Evolutionary conservation across 1,140 invertebrate genomes (phyloP).

Genomic region (Phymastichus coffea): DNA sequence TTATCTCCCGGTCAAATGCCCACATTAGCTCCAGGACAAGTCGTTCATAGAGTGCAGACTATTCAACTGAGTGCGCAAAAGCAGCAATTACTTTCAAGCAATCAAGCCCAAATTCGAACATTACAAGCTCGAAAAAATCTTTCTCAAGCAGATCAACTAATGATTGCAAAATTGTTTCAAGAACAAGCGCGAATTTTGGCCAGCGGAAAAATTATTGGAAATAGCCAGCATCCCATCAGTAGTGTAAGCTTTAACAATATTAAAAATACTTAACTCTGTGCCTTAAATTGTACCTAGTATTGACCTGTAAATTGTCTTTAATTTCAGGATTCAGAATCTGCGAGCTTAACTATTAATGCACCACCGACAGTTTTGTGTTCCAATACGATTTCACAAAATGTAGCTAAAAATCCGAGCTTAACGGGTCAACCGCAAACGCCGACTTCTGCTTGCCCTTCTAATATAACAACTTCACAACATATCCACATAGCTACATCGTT

Average conservation of each 20-base stretch:
- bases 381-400: conserved; percentile 40
- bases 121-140: conserved; percentile 50
- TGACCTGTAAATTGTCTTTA: conserved; percentile 1
- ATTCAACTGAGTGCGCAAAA: conserved; percentile 51
- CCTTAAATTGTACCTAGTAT: too few species aligned
- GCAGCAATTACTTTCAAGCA: conserved; percentile 48
- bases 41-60: conserved; percentile 47
- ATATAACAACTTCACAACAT: conserved; percentile 40
- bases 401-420: conserved; percentile 50
- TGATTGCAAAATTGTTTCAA: conserved; percentile 55
- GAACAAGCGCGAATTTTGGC: conserved; percentile 60
- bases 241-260: conserved; percentile 39
- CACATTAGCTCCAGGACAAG: conserved; percentile 42
- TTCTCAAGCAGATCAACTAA: conserved; percentile 50
- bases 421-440: conserved; percentile 51
- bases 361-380: conserved; percentile 41
- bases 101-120: conserved; percentile 59
- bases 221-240: conserved; percentile 40
- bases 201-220: conserved; percentile 57
- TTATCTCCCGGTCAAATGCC: conserved; percentile 38
- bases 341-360: conserved; percentile 39
- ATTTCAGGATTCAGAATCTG: conserved; percentile 40
- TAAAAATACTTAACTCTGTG: too few species aligned
- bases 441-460: conserved; percentile 33
- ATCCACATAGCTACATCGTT: conserved; percentile 38